phyloP scores from a whole-genome alignment of 2,797 vertebrate genomes.

The Peromyscus nudipes region DNA sequence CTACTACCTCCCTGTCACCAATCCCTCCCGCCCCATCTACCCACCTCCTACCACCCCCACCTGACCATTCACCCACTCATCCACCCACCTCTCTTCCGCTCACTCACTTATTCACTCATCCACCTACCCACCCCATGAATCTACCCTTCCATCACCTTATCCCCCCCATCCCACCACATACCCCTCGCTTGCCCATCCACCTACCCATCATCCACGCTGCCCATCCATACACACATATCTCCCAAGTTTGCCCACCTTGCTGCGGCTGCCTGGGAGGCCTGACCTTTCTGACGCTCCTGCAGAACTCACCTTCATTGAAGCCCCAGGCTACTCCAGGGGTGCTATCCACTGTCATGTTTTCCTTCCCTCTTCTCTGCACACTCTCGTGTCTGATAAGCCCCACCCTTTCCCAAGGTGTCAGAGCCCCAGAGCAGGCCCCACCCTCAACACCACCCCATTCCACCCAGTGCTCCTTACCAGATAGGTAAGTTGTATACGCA shows the following conservation, averaged over 20 bases:
- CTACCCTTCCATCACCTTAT: too few species aligned
- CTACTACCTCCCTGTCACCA: not conserved
- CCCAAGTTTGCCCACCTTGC: not conserved
- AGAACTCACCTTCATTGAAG: not conserved
- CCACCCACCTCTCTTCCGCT: not conserved
- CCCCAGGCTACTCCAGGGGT: not conserved
- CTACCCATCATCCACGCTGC: too few species aligned
- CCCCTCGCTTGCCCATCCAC: not conserved
- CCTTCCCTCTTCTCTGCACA: not conserved
- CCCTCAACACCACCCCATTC: not conserved
- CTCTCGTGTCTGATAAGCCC: not conserved
- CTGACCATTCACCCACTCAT: not conserved
- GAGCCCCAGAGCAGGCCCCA: not conserved
- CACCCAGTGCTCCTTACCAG: not conserved
- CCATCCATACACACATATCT: not conserved
- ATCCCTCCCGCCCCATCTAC: not conserved
- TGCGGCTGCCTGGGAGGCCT: not conserved
- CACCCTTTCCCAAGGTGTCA: not conserved
- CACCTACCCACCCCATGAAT: not conserved
- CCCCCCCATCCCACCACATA: not conserved
- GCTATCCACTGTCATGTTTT: not conserved
- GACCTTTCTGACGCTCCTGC: too few species aligned
- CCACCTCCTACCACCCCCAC: not conserved
- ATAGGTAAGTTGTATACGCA: not conserved
- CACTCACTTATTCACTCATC: not conserved